Evolutionary conservation across 2,888 invertebrate species (phyloP), one percentile per base, ranked within the genome.

Genomic region (Podabrus alpinus): DNA sequence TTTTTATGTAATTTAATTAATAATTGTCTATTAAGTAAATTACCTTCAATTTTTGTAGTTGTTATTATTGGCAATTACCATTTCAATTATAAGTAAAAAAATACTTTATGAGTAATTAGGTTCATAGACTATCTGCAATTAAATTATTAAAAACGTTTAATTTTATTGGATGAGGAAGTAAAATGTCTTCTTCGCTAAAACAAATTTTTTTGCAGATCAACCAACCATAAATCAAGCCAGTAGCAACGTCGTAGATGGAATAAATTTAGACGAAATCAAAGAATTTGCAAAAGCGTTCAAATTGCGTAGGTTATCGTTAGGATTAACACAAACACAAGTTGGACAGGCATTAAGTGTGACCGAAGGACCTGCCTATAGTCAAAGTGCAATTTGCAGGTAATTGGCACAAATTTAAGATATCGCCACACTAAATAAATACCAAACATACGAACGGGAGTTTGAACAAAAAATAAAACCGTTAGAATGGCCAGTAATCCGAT

Each of bases 311-410:
- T 90, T 98, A 78, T 97, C 97, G 11, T 89, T 98, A 80, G 98
- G 98, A 72, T 90, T 98, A 77, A 98, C 98, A 61, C 97, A 98
- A 88, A 98, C 98, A 0, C 98, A 98, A 90, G 97, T 97, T 71
- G 97, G 97, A n/a, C 98, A 98, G 88, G 97, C 98, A 60, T 89
- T 98, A 11, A 97, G 97, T 79, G 95, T 97, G 73, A 97, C 97
- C 17, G 98, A 98, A 89, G 98, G 98, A 71, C 98, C 98, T 29
- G 97, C 98, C 69, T 99, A 99, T 89, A 98, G 97, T 89, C 98
- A 99, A 91, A 97, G 97, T 88, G 98, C 98, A 82, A 99, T 99
- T 87, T 99, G 98, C 95, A 96, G 98, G 98, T 98, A 91, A 90
- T 16, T 69, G 15, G 25, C 29, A 68, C 17, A 16, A 67, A 21